Conservation (phyloP, 2,888 invertebrate species). For the Ctenicera cuprea region DNA sequence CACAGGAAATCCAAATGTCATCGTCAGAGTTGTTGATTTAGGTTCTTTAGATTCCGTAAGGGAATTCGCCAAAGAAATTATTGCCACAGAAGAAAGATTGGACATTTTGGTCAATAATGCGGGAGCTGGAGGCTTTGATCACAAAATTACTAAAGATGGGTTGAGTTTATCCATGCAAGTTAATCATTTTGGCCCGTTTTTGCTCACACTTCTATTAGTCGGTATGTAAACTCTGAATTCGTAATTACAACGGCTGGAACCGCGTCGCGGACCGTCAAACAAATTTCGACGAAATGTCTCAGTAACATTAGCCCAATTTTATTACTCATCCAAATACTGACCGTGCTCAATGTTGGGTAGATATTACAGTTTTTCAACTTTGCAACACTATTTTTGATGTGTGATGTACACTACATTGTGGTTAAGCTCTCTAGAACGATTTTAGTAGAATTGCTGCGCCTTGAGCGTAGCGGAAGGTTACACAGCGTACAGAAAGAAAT, state of each 20-base stretch:
- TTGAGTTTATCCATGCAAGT: constrained; percentile 3
- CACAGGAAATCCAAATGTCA: constrained; percentile 68
- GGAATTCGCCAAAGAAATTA: constrained; percentile 71
- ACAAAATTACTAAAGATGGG: background rate
- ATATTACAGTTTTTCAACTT: too few relatives aligned
- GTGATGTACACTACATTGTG: too few relatives aligned
- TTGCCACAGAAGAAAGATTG: constrained; percentile 73
- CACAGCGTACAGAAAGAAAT: too few relatives aligned
- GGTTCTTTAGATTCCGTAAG: constrained; percentile 76
- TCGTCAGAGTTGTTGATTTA: constrained; percentile 73
- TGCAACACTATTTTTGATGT: too few relatives aligned
- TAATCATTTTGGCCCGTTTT: constrained; percentile 7
- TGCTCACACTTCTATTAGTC: background rate
- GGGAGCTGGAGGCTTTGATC: background rate
- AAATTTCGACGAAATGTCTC: constrained; percentile 35
- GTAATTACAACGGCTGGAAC: too few relatives aligned
- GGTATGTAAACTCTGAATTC: background rate
- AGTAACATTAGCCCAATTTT: too few relatives aligned
- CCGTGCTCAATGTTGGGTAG: too few relatives aligned
- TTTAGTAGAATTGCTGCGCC: too few relatives aligned
- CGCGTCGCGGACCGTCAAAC: too few relatives aligned
- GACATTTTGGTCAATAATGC: constrained; percentile 76
- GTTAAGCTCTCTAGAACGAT: too few relatives aligned
- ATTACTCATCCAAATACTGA: too few relatives aligned
- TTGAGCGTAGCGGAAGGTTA: too few relatives aligned